Base-by-base conservation (phyloP, 2,113 vertebrate species). In the Neolamprologus ventralis region DNA sequence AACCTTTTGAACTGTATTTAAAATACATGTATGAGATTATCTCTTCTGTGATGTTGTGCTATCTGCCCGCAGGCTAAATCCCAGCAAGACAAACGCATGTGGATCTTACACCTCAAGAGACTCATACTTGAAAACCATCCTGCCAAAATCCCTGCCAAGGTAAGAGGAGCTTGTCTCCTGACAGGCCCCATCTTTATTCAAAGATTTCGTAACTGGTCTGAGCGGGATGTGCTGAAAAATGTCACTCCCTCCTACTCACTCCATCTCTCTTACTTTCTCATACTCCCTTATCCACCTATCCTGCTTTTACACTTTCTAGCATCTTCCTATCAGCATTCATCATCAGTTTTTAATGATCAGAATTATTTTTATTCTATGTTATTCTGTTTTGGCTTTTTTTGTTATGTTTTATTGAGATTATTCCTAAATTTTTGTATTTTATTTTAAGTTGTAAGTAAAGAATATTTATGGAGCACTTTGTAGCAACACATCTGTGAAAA, bases 61-160 rank as follows among this genome's bases (percentile, higher is more conserved):
- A 71, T 91, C 79, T 91, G 86, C 85, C 89, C 80, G 47, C 84
- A 99, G 99, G 99, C 99, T 7, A 99, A 98, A 85, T 99, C 98
- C 0, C 98, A 99, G 88, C 98, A 98, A 95, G 98, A 99, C 88
- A 99, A 99, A 81, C 97, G 98, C 87, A 97, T 98, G 84, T 99
- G 99, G 99, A 97, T 99, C 93, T 96, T 98, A 87, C 98, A 99
- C 91, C 96, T 99, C 88, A 99, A 99, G 92, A 97, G 98, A 45
- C 97, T 99, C 85, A 99, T 99, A 95, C 97, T 99, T 87, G 99
- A 99, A 97, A 99, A 99, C 90, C 99, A 99, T 35, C 98, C 98
- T 1, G 98, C 98, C 53, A 99, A 99, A 96, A 99, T 99, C 91
- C 99, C 98, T 40, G 98, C 98, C 42, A 99, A 99, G 98, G 98